Base-by-base conservation (phyloP, 1,140 invertebrate species). In the Ruditapes philippinarum region DNA sequence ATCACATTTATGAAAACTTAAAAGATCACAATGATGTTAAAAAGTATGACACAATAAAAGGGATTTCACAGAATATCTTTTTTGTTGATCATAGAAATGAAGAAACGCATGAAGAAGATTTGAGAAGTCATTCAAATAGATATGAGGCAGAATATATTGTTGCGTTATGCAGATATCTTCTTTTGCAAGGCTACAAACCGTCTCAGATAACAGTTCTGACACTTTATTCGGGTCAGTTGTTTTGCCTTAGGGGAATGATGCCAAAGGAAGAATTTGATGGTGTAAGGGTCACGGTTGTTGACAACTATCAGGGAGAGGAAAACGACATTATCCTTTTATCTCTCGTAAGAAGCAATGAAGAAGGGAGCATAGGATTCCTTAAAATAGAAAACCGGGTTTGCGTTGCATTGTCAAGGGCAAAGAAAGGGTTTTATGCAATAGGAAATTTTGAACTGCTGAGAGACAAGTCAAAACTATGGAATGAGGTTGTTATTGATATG, bases 261-360 rank as follows among this genome's bases (percentile, higher is more conserved):
- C 92, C 95, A 40, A 92, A 45, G 89, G 91, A 91, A 12, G 78
- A 90, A 31, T 92, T 91, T 38, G 89, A 94, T 38, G 93, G 91
- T 22, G 91, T 96, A 5, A 65, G 92, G 74, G 96, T 98, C 28
- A 96, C 97, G 45, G 97, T 97, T 17, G 97, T 98, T 0, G 98
- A 98, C 94, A 98, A 98, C 85, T 95, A 92, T 74, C 94, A 95
- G 96, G 98, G 98, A 0, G 97, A 98, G 94, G 98, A 99, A 95
- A 97, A 97, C 49, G 97, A 98, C 91, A 98, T 99, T 60, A 97
- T 98, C 85, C 92, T 99, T 4, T 93, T 98, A 17, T 98, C 98
- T 0, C 95, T 98, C 11, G 98, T 99, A 0, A 96, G 98, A 89
- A 98, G 97, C 94, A 95, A 96, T 88, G 87, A 95, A 7, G 95